Evolutionary conservation across 2,113 vertebrate genomes (phyloP).

Genomic region (Dascyllus trimaculatus): DNA sequence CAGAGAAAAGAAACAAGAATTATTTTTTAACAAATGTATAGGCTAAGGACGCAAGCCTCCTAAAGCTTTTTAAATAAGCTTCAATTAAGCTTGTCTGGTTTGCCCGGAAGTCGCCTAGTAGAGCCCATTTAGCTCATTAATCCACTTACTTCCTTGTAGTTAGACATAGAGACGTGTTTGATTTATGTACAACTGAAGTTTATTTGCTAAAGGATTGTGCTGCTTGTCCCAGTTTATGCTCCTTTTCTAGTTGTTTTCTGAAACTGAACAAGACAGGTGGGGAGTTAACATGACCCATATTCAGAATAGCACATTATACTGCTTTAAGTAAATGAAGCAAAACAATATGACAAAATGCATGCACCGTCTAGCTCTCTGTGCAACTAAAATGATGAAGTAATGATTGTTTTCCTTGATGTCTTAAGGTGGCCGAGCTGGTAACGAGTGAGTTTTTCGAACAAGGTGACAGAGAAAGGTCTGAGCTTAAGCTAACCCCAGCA

Average conservation of each 20-base stretch:
- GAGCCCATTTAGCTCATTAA: not conserved
- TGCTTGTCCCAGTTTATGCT: too few relatives aligned
- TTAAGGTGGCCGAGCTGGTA: conserved; percentile 97
- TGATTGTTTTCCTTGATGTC: conserved; percentile 17
- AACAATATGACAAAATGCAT: too few relatives aligned
- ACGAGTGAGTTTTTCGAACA: conserved; percentile 99
- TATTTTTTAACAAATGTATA: not conserved
- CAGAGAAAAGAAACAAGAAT: not conserved
- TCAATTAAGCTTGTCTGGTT: not conserved
- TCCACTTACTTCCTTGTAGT: conserved; percentile 22
- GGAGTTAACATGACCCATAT: too few relatives aligned
- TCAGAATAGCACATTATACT: too few relatives aligned
- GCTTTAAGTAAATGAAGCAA: too few relatives aligned
- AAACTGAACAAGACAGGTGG: too few relatives aligned
- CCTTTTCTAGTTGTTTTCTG: too few relatives aligned
- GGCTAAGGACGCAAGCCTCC: not conserved
- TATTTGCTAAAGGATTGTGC: not conserved
- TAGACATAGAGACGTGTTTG: conserved; percentile 6
- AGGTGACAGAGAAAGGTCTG: conserved; percentile 96
- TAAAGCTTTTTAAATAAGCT: conserved; percentile 1
- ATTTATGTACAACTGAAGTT: not conserved
- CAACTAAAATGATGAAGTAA: not conserved
- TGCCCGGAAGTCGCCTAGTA: not conserved
- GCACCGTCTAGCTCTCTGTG: too few relatives aligned
- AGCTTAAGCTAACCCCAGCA: conserved; percentile 96